Evolutionary conservation across 2,797 vertebrate species (phyloP).

Genomic region (Notolabrus celidotus): DNA sequence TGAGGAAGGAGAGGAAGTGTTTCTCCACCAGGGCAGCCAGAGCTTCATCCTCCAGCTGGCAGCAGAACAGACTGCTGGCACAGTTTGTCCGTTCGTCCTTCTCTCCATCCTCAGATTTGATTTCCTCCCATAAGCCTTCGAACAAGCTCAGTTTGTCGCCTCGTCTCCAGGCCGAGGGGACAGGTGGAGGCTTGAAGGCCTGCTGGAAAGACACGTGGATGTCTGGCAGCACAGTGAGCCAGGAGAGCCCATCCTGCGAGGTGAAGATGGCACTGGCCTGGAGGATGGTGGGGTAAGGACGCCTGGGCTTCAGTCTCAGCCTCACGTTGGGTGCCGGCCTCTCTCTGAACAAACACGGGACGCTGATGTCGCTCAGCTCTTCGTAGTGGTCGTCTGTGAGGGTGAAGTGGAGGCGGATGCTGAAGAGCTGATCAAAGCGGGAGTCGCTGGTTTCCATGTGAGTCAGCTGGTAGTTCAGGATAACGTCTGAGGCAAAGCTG

Average conservation of each 20-base stretch:
- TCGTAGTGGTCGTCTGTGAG: conserved; percentile 80
- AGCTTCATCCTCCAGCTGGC: conserved; percentile 67
- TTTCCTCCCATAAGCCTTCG: conserved; percentile 82
- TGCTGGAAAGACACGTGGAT: conserved; percentile 84
- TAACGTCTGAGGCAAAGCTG: conserved; percentile 73
- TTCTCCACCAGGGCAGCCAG: conserved; percentile 74
- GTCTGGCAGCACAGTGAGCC: conserved; percentile 81
- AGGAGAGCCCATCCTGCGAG: conserved; percentile 83
- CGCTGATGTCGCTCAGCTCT: conserved; percentile 79
- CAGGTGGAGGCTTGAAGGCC: conserved; percentile 83
- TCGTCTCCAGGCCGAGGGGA: conserved; percentile 51
- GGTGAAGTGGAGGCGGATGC: conserved; percentile 86
- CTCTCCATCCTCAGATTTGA: conserved; percentile 48
- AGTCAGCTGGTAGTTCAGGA: conserved; percentile 76
- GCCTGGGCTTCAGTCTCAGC: conserved; percentile 82
- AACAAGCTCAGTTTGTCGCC: conserved; percentile 74
- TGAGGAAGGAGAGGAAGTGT: conserved; percentile 82
- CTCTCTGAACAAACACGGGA: conserved; percentile 84
- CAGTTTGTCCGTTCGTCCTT: conserved; percentile 23
- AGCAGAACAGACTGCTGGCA: conserved; percentile 86
- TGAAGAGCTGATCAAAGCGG: conserved; percentile 82
- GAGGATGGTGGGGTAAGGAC: conserved; percentile 84
- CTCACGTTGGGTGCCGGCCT: conserved; percentile 69
- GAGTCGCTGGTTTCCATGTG: conserved; percentile 40
- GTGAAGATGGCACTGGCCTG: conserved; percentile 84